Base-by-base conservation (phyloP, 2,888 invertebrate genomes). In the Rotaria socialis region DNA sequence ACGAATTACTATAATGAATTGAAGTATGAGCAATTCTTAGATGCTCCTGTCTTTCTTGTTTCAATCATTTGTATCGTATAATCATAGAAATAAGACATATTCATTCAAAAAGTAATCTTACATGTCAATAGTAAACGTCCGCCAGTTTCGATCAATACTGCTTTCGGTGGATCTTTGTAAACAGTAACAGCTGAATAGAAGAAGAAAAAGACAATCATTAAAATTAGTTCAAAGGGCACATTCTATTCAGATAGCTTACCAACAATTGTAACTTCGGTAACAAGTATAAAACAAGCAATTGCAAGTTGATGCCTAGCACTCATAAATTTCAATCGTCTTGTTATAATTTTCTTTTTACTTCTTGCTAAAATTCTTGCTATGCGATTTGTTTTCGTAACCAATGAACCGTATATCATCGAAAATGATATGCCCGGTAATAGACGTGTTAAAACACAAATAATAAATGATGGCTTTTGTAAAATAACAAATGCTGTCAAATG, bases 351-450 rank as follows among this genome's bases (percentile, higher is more conserved):
- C 89, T 95, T 95, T 90, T 96, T 96, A 90, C 96, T 95, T 24
- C 97, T 96, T 90, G 96, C 96, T 92, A 98, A 95, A 90, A 98
- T 98, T 85, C 98, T 93, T 0, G 97, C 95, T 88, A 98, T 99
- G 85, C 98, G 93, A 92, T 97, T 98, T 22, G 98, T 98, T 93
- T 98, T 98, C 85, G 98, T 98, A 86, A 98, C 93, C 52, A 99
- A 93, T 0, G 98, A 96, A 0, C 96, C 96, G 92, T 98, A 98
- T 74, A 99, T 96, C 84, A 98, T 95, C 0, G 97, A 96, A 92
- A 99, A 98, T 90, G 96, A 96, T 91, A 97, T 95, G 6, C 96
- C 96, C 0, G 96, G 94, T 91, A 97, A 95, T 88, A 96, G 94
- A 58, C 96, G 94, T 90, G 96, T 96, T 14, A 97, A 94, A 88